A percentile compares a stretch with the other conserved stretches of the same genome.
phyloP scores from a whole-genome alignment of 2,113 vertebrate species.

The Hippolais icterina region DNA sequence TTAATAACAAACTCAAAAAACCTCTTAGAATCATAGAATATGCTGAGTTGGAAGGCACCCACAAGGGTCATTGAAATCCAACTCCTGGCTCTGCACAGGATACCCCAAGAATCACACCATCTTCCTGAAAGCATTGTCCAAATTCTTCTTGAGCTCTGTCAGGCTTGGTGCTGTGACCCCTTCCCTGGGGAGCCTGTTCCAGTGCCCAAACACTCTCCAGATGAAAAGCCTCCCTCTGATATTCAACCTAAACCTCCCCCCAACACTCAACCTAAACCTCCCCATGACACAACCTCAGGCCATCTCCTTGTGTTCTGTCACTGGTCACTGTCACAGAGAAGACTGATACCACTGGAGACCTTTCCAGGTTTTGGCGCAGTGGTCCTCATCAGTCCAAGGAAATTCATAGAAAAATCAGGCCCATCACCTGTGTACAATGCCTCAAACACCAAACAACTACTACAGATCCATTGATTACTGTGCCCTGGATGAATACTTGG shows the following conservation, averaged over 20 bases:
- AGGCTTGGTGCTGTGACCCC: neutral
- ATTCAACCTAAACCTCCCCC: neutral
- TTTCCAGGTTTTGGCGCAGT: neutral
- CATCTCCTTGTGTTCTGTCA: too few relatives aligned
- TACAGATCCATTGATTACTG: neutral
- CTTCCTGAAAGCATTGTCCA: too few relatives aligned
- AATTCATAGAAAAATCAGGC: neutral
- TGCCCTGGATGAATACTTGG: neutral
- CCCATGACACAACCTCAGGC: neutral
- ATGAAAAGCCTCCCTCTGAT: neutral
- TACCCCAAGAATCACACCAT: too few relatives aligned
- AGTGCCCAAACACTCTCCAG: neutral
- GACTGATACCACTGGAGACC: neutral
- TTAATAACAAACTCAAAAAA: neutral
- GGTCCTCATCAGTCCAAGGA: neutral
- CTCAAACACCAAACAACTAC: neutral
- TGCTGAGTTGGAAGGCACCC: neutral
- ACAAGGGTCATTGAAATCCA: neutral
- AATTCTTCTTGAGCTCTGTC: neutral
- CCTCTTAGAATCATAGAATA: neutral
- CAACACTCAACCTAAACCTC: neutral
- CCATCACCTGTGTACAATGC: rapidly evolving
- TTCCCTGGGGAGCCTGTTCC: neutral
- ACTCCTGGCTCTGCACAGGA: neutral
- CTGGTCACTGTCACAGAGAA: neutral